Base-by-base conservation (phyloP, 2,888 invertebrate genomes). In the Agriopis leucophaearia region DNA sequence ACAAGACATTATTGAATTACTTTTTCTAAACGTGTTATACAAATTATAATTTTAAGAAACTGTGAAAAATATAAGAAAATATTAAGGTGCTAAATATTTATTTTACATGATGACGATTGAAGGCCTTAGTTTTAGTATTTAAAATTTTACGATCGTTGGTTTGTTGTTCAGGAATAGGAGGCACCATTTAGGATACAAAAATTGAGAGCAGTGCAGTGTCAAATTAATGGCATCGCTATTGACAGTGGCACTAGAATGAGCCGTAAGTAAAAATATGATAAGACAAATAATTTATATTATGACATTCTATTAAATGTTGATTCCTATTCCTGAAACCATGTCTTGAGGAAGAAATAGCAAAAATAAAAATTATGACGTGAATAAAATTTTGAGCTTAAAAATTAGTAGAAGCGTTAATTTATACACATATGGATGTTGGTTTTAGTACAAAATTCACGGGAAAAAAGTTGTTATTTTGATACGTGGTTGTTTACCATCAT, bases 31-130 rank as follows among this genome's bases (percentile, higher is more conserved):
- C 59, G 59, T 61, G 50, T 61, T 52, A 62, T 64, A 59, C 15
- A 51, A 35, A 52, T 51, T 68, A 58, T 71, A 57, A 42, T 64
- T 56, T 66, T 64, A 70, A 68, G 36, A 61, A 61, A 68, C 38
- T 69, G 65, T 59, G 52, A 66, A 44, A 70, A 44, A 45, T 71
- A 63, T 71, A 66, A 69, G 44, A 44, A 69, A 66, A 73, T 72
- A 65, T 57, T 55, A 66, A 68, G 75, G 74, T 75, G 75, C 74
- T 77, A 75, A 67, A 67, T 16, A 71, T 71, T 75, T 65, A 66
- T 65, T 65, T 66, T 67, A 68, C 64, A 63, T 10, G 45, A 48
- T n/a, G 16, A 66, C 54, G 48, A 66, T 44, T 40, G 66, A 71
- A 71, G 66, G 72, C 73, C 71, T 74, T 74, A 67, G 58, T 68